A percentile compares a stretch with the other conserved stretches of the same genome.
These are phyloP conservation scores for Sylvia atricapilla DNA, from an alignment of 2,113 vertebrate genomes.

Conservation along the genomic window DNA sequence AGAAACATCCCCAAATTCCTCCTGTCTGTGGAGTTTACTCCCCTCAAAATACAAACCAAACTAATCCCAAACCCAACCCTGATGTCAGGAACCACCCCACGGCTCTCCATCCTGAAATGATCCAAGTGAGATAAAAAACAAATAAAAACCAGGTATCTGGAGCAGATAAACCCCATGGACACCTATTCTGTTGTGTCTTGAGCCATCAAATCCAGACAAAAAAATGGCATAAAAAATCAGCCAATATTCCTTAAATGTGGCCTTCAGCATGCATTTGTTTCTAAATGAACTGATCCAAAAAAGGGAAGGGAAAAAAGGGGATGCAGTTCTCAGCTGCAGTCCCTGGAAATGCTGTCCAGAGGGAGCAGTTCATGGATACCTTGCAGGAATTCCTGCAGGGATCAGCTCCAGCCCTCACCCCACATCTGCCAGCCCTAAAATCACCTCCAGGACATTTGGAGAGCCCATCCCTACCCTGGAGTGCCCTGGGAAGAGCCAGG, in stretches of 20 bases:
- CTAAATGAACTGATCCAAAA: background rate
- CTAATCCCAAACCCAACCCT: background rate
- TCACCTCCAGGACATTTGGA: too few species aligned
- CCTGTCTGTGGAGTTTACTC: background rate
- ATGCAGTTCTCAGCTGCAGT: too few species aligned
- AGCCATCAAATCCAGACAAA: background rate
- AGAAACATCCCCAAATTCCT: background rate
- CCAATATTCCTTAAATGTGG: background rate
- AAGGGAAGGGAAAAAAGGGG: too few species aligned
- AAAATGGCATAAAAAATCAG: background rate
- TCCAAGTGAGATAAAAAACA: background rate
- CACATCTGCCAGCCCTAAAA: too few species aligned
- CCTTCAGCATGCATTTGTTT: background rate
- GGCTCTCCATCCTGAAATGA: background rate
- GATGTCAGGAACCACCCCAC: background rate
- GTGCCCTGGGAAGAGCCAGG: too few species aligned
- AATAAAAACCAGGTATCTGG: too few species aligned
- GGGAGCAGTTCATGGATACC: too few species aligned
- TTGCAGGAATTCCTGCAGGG: too few species aligned
- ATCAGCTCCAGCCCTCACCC: too few species aligned
- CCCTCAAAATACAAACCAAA: background rate
- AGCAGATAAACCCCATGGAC: background rate
- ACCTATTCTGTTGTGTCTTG: background rate
- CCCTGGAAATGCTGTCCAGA: too few species aligned
- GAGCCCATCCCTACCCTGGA: too few species aligned